Conservation (phyloP, 2,888 invertebrate species). For the Tetropium fuscum region DNA sequence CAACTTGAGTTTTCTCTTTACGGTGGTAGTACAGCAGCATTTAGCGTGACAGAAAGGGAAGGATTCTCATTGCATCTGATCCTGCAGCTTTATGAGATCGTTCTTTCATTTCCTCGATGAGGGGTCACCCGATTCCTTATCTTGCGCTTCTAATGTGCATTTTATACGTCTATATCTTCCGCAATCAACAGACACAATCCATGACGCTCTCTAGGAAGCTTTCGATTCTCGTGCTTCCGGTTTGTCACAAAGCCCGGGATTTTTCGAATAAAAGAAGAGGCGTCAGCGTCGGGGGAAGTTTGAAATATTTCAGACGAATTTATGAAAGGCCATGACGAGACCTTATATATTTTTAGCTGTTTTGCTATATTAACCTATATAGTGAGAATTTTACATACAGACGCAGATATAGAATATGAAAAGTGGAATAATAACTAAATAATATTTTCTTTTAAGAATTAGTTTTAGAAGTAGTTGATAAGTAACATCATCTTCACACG, state of each 20-base stretch:
- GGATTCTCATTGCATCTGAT: conserved; percentile 17
- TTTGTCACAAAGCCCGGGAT: conserved; percentile 51
- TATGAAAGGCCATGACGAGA: conserved; percentile 13
- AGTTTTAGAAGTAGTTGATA: too few species aligned
- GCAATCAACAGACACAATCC: conserved; percentile 51
- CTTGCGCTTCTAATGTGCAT: conserved; percentile 51
- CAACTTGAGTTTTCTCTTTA: too few species aligned
- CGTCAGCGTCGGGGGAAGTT: too few species aligned
- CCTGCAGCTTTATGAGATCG: conserved; percentile 28
- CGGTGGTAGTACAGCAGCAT: too few species aligned
- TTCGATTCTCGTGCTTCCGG: conserved; percentile 51
- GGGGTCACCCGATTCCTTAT: conserved; percentile 51
- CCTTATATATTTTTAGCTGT: background rate
- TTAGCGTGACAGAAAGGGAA: too few species aligned
- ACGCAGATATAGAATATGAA: too few species aligned
- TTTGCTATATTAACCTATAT: too few species aligned
- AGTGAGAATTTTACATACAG: too few species aligned
- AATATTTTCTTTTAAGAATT: too few species aligned
- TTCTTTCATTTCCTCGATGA: conserved; percentile 36
- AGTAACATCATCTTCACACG: too few species aligned
- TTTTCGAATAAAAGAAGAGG: conserved; percentile 48
- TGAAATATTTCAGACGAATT: conserved; percentile 12
- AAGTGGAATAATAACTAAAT: too few species aligned
- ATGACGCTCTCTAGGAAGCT: conserved; percentile 40
- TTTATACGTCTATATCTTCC: conserved; percentile 52